phyloP scores from a whole-genome alignment of 2,888 invertebrate species.

The Cryptocephalus moraei region DNA sequence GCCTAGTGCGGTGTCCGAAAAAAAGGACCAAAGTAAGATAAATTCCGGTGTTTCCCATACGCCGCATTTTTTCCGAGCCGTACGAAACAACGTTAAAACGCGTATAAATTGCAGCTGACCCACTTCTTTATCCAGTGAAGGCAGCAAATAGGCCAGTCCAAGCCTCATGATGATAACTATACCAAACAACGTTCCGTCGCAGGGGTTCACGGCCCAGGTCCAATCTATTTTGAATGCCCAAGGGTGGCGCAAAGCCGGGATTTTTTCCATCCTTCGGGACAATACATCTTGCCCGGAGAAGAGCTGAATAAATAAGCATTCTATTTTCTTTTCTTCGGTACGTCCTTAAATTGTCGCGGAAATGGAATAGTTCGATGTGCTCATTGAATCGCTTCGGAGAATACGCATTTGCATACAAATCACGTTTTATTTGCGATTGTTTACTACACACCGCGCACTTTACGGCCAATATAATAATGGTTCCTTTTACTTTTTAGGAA shows the following conservation, averaged over 20 bases:
- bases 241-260: constrained; percentile 24
- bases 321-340: constrained; percentile 23
- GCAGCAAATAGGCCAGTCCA: constrained; percentile 8
- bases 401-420: too few species aligned
- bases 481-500: too few species aligned
- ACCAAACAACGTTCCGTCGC: constrained; percentile 8
- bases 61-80: too few species aligned
- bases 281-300: constrained; percentile 25
- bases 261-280: constrained; percentile 27
- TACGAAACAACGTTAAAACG: too few species aligned
- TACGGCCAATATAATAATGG: too few species aligned
- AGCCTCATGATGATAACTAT: constrained; percentile 12
- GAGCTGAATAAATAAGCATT: constrained; percentile 29
- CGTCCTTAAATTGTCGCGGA: constrained; percentile 11
- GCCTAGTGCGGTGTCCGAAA: too few species aligned
- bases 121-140: background rate
- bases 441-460: too few species aligned
- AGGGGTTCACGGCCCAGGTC: constrained; percentile 21
- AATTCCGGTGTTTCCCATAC: too few species aligned
- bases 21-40: too few species aligned
- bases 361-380: constrained; percentile 7
- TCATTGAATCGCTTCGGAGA: too few species aligned
- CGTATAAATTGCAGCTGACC: background rate
- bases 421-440: too few species aligned
- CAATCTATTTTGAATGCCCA: constrained; percentile 30